A percentile compares a stretch with the other conserved stretches of the same genome.
Conservation (phyloP, 35 echinoderm and acorn worm species). For the Apostichopus japonicus region DNA sequence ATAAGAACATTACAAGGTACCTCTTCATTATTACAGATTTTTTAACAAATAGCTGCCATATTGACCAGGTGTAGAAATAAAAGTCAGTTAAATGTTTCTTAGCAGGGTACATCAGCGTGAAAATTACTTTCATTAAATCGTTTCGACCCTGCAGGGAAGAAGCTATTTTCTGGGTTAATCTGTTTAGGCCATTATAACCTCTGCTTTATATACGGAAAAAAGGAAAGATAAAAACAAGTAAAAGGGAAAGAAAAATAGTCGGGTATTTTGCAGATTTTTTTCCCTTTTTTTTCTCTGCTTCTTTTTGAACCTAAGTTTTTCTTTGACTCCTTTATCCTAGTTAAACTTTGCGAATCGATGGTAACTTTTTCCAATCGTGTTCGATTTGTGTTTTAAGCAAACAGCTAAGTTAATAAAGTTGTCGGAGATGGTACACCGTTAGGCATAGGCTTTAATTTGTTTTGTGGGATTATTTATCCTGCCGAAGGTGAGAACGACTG, state of each 20-base stretch:
- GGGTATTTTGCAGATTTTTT: not conserved
- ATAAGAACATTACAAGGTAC: constrained; percentile 19
- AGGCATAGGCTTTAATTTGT: not conserved
- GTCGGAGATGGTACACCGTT: constrained; percentile 5
- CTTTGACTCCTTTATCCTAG: not conserved
- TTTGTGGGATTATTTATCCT: not conserved
- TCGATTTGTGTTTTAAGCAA: constrained; percentile 41
- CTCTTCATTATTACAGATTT: constrained; percentile 45
- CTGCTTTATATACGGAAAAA: constrained; percentile 12
- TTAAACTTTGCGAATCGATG: constrained; percentile 24
- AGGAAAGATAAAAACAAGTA: not conserved
- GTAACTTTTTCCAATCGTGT: constrained; percentile 49
- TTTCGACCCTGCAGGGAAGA: constrained; percentile 28
- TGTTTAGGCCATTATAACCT: constrained; percentile 36
- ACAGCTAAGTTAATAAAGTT: constrained; percentile 52
- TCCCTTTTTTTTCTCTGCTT: not conserved
- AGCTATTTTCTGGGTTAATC: constrained; percentile 47
- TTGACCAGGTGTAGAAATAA: constrained; percentile 51
- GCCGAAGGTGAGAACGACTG: constrained; percentile 18
- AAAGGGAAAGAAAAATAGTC: not conserved
- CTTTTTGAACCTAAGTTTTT: not conserved
- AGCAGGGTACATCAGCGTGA: constrained; percentile 32
- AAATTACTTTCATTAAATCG: constrained; percentile 47
- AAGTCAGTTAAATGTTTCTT: constrained; percentile 35
- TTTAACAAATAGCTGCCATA: constrained; percentile 49